These are phyloP conservation scores for Propithecus perrieri DNA, from an alignment of 2,797 vertebrate species.

Conservation along the genomic window DNA sequence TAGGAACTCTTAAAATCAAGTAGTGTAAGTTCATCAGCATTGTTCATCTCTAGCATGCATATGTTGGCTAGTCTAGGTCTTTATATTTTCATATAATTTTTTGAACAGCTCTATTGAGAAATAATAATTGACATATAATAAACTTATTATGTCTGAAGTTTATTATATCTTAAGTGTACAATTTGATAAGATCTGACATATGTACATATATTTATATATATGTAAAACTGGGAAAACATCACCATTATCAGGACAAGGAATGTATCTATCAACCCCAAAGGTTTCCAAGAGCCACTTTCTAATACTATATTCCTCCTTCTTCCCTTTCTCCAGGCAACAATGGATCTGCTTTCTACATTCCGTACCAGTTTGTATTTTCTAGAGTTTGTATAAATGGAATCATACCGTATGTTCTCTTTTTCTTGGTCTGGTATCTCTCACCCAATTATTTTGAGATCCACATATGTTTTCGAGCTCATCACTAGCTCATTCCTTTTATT, in stretches of 20 bases:
- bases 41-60: background rate
- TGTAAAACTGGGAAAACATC: background rate
- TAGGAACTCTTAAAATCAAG: background rate
- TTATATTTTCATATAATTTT: background rate
- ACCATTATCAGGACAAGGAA: background rate
- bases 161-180: background rate
- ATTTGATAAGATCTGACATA: background rate
- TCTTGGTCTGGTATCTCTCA: background rate
- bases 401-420: background rate
- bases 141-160: background rate
- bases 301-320: background rate
- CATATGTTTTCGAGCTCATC: background rate
- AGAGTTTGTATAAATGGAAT: background rate
- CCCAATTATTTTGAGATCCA: background rate
- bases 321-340: background rate
- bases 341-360: background rate
- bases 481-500: background rate
- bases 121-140: background rate
- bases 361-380: background rate
- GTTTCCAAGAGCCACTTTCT: background rate
- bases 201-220: too few species aligned
- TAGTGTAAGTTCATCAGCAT: background rate
- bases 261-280: rapidly evolving
- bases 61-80: background rate
- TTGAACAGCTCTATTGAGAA: background rate